Base-by-base conservation (phyloP, 1,140 invertebrate genomes). In the Theocolax elegans region DNA sequence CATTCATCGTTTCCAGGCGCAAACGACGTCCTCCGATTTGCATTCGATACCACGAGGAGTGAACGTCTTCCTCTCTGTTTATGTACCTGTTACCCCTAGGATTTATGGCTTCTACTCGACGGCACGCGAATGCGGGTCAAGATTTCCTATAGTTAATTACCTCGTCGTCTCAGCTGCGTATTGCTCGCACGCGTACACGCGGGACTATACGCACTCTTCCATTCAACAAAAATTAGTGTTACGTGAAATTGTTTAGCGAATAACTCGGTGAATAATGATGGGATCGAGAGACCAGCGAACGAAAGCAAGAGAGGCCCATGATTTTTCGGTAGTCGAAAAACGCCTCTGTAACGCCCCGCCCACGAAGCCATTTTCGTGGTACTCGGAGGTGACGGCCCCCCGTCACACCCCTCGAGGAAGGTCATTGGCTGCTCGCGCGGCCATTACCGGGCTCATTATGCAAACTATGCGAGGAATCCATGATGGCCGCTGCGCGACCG, bases 381-480 rank as follows among this genome's bases (percentile, higher is more conserved):
- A 12, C n/a, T n/a, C n/a, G n/a, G n/a, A n/a, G n/a, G n/a, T 3
- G 40, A 9, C 46, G 17, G n/a, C n/a, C 46, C 48, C 21, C 10
- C 54, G 48, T 31, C 63, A 46, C 80, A 77, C 81, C 82, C 77
- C 72, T 35, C 59, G 73, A 56, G 46, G 49, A 38, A 67, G 69
- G 75, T 77, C 64, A 86, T 86, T 86, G 84, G 84, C 73, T 59
- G 72, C 9, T 27, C 10, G 3, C 73, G 72, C 83, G 77, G 83
- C 83, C 83, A 86, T 85, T 78, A 81, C 81, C 75, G 73, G 12
- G 38, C 76, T 84, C 77, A 79, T 82, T 83, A 79, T 76, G 80
- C 77, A 81, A 81, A 81, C 74, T 76, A 79, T 82, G 76, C 66
- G 40, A 60, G 79, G 79, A 76, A 81, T 83, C 77, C 81, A 83